These are phyloP conservation scores for Garrulus glandarius DNA, from an alignment of 2,797 vertebrate species.

Conservation along the genomic window DNA sequence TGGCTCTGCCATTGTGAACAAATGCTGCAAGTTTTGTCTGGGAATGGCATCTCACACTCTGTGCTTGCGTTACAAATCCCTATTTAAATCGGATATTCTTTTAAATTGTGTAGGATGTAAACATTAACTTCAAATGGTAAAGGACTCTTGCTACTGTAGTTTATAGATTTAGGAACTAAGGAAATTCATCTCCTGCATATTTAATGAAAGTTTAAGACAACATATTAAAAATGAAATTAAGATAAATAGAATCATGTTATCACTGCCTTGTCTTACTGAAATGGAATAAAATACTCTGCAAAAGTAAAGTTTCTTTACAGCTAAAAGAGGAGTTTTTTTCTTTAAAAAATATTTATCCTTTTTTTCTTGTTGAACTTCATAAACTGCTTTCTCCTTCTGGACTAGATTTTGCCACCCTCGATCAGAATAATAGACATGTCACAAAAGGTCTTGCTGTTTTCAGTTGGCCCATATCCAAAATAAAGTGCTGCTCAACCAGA, in stretches of 20 bases:
- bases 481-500: neutral
- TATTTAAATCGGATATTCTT: slow-evolving; percentile 49
- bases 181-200: slow-evolving; percentile 28
- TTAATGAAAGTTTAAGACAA: slow-evolving; percentile 46
- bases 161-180: slow-evolving; percentile 34
- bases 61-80: slow-evolving; percentile 29
- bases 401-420: neutral
- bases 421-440: neutral
- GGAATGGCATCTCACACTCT: slow-evolving; percentile 31
- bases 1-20: neutral
- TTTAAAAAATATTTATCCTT: neutral
- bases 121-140: slow-evolving; percentile 2
- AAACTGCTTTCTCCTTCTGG: neutral
- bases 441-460: neutral
- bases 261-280: neutral
- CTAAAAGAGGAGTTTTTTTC: neutral
- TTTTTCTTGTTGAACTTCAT: neutral
- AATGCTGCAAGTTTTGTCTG: slow-evolving; percentile 6
- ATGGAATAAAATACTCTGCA: neutral
- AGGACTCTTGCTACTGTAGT: neutral
- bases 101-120: slow-evolving; percentile 35
- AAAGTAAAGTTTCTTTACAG: neutral
- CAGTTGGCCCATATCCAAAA: neutral
- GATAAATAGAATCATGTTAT: slow-evolving; percentile 25
- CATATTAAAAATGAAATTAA: slow-evolving; percentile 58